Evolutionary conservation across 1,140 invertebrate species (phyloP).

Genomic region (Drosophila orosa): DNA sequence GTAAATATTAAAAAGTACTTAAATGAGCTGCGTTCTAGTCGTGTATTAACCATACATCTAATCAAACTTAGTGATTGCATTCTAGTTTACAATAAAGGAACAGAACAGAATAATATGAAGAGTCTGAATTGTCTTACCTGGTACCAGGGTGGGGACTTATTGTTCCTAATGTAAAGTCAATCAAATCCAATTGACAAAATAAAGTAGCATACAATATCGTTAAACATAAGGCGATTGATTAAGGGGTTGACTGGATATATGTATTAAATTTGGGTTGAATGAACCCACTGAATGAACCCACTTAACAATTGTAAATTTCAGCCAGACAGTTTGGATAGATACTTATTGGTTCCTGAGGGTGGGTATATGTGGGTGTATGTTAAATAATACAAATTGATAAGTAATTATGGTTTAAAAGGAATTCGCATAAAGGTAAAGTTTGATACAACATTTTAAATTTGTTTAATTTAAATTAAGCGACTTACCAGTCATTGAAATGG

Average conservation of each 20-base stretch:
- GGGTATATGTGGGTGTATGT: slow-evolving; percentile 4
- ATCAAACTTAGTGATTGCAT: slow-evolving; percentile 69
- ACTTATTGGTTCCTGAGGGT: slow-evolving; percentile 44
- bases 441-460: background rate
- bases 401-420: slow-evolving; percentile 27
- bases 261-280: slow-evolving; percentile 33
- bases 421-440: background rate
- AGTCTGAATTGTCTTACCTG: slow-evolving; percentile 1
- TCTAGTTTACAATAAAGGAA: slow-evolving; percentile 71
- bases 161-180: slow-evolving; percentile 34
- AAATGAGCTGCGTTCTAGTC: slow-evolving; percentile 41
- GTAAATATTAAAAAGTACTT: slow-evolving; percentile 53
- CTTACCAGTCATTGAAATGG: background rate
- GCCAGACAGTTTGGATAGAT: slow-evolving; percentile 60
- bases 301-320: slow-evolving; percentile 70
- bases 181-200: slow-evolving; percentile 76
- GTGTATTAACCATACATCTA: slow-evolving; percentile 38
- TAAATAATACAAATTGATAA: slow-evolving; percentile 47
- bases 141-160: background rate
- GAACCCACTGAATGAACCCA: slow-evolving; percentile 16
- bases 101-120: slow-evolving; percentile 31
- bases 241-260: slow-evolving; percentile 52
- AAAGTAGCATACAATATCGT: slow-evolving; percentile 68
- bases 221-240: slow-evolving; percentile 54
- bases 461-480: background rate